Base-by-base conservation (phyloP, 1,140 invertebrate genomes). In the Tyrophagus putrescentiae region DNA sequence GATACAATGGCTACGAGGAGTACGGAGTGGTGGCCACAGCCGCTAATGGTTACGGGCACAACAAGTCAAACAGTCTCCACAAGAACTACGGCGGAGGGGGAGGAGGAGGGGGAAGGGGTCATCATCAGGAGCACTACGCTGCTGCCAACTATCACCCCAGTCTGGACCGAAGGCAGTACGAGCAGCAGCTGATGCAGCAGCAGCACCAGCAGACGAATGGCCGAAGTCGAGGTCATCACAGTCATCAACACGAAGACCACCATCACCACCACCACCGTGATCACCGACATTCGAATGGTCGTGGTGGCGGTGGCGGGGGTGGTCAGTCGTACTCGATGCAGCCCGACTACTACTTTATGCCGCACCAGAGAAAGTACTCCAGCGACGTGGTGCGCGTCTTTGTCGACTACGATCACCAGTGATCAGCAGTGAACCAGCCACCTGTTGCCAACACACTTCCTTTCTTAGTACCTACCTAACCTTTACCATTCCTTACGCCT, bases 261-360 rank as follows among this genome's bases (percentile, higher is more conserved):
- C 45, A 50, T 23, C 16, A 23, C 27, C 52, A 36, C 31, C 48
- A 32, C 44, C 25, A 29, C 44, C 44, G n/a, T 54, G n/a, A 53
- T 13, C 44, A 11, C 78, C n/a, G 18, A 27, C 83, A 84, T 65
- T 83, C 85, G 67, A 84, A n/a, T n/a, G 85, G 21, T 3, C 57
- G 29, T 60, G 28, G 0, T 28, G 31, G 13, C 16, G 13, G 21
- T n/a, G 33, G 25, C 45, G 52, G 23, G n/a, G n/a, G 62, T 21
- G 13, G 34, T 41, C 4, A 31, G 48, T 21, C 52, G 41, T 39
- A 33, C 23, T 13, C 60, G 58, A 28, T 60, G 50, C 53, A 57
- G 52, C 84, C 87, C 0, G 88, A 93, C 72, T 92, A 92, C 72
- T 93, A 92, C 72, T 92, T 92, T 70, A 91, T 92, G 87, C 88